phyloP scores from a whole-genome alignment of 1,140 invertebrate genomes.

The Orchesella cincta region DNA sequence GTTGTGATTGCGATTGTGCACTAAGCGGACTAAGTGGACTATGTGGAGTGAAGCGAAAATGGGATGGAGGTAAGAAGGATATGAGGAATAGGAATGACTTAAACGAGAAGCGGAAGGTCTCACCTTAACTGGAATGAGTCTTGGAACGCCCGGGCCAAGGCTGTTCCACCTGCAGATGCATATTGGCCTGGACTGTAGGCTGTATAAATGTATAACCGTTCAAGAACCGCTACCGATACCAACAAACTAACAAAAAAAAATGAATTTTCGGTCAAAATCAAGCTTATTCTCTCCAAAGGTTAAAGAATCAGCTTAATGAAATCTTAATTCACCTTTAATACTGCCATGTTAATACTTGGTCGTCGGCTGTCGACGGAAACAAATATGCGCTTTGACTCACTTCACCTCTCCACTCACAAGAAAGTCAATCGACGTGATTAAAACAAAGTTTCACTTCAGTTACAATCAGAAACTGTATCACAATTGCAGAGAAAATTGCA shows the following conservation, averaged over 20 bases:
- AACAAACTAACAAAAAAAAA: background rate
- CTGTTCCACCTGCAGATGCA: conserved; percentile 9
- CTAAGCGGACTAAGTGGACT: background rate
- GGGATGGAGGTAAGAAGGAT: background rate
- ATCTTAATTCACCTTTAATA: conserved; percentile 13
- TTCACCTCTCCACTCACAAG: background rate
- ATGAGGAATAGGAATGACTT: background rate
- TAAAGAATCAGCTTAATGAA: conserved; percentile 8
- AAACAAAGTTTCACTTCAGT: no score
- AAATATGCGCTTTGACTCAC: background rate
- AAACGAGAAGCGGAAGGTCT: background rate
- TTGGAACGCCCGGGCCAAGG: conserved; percentile 16
- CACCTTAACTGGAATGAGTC: conserved; percentile 36
- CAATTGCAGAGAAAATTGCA: no score
- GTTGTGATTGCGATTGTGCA: background rate
- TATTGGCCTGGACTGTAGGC: conserved; percentile 22
- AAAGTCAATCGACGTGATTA: no score
- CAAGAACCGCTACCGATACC: background rate
- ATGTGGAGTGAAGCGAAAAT: background rate
- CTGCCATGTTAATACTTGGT: conserved; percentile 23
- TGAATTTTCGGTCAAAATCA: background rate
- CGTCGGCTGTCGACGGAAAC: background rate
- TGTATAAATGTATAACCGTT: background rate
- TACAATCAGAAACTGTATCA: no score
- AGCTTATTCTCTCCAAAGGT: background rate